A percentile compares a stretch with the other conserved stretches of the same genome.
phyloP scores from a whole-genome alignment of 1,140 invertebrate species.

The Trinorchestia longiramus region DNA sequence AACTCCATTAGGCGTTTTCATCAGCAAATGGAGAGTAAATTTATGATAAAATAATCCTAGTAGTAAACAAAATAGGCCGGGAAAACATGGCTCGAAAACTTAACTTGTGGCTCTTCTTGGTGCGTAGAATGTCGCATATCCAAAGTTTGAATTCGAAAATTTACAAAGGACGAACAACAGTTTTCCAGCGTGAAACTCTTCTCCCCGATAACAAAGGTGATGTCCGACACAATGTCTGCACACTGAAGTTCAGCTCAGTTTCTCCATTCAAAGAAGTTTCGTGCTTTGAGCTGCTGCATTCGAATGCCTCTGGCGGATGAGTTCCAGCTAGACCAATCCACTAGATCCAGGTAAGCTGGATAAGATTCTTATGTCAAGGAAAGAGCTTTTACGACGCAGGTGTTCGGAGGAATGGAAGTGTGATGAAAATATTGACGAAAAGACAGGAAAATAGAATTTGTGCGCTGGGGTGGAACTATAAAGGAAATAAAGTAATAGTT shows the following conservation, averaged over 20 bases:
- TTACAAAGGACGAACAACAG: too few species aligned
- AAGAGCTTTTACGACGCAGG: background rate
- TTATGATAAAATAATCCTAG: background rate
- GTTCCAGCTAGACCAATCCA: background rate
- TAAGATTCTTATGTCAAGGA: background rate
- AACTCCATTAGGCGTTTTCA: background rate
- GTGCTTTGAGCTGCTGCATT: background rate
- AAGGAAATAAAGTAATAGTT: background rate
- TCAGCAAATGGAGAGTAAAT: background rate
- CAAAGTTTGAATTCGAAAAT: too few species aligned
- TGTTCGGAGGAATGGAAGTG: background rate
- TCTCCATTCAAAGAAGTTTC: background rate
- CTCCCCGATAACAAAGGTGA: too few species aligned
- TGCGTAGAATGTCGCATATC: background rate
- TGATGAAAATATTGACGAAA: background rate
- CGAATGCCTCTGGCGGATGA: background rate
- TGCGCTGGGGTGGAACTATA: background rate
- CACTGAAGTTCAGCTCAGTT: background rate
- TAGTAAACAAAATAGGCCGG: background rate
- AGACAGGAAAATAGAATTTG: background rate
- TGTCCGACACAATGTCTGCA: too few species aligned
- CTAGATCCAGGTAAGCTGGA: background rate
- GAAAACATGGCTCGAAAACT: background rate
- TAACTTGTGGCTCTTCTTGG: background rate
- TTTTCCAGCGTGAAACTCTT: too few species aligned